Conservation (phyloP, 2,888 invertebrate genomes). For the Callinectes sapidus region DNA sequence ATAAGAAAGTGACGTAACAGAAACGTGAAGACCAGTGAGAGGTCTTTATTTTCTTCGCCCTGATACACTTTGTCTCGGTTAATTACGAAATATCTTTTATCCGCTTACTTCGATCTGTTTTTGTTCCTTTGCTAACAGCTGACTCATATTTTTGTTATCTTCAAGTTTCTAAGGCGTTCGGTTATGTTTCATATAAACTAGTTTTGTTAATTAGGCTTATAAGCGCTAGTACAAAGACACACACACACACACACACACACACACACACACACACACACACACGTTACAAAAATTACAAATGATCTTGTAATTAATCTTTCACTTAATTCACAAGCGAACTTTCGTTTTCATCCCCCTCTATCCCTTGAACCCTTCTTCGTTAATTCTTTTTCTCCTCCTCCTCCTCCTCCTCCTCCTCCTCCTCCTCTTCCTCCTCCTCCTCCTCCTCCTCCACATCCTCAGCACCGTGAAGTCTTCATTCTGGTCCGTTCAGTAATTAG, state of each 20-base stretch:
- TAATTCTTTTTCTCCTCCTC: background rate
- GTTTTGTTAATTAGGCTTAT: background rate
- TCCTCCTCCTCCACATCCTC: background rate
- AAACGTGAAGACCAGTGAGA: background rate
- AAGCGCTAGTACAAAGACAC: background rate
- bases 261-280: slow-evolving; percentile 32
- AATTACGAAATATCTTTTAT: background rate
- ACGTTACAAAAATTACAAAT: background rate
- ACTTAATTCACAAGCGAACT: background rate
- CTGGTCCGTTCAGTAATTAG: slow-evolving; percentile 33
- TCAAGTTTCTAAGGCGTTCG: background rate
- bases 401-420: background rate
- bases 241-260: slow-evolving; percentile 18
- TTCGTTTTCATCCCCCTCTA: background rate
- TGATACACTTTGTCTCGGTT: background rate
- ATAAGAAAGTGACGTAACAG: background rate
- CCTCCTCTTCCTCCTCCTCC: background rate
- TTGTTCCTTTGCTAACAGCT: background rate
- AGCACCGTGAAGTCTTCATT: slow-evolving; percentile 19
- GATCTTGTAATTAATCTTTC: background rate
- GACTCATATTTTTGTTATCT: background rate
- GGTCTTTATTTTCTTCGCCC: background rate
- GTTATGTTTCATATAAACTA: background rate
- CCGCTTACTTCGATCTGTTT: background rate
- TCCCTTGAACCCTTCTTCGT: background rate